These are phyloP conservation scores for Hydroisotoma schaefferi DNA, from an alignment of 2,888 invertebrate genomes.

Conservation along the genomic window DNA sequence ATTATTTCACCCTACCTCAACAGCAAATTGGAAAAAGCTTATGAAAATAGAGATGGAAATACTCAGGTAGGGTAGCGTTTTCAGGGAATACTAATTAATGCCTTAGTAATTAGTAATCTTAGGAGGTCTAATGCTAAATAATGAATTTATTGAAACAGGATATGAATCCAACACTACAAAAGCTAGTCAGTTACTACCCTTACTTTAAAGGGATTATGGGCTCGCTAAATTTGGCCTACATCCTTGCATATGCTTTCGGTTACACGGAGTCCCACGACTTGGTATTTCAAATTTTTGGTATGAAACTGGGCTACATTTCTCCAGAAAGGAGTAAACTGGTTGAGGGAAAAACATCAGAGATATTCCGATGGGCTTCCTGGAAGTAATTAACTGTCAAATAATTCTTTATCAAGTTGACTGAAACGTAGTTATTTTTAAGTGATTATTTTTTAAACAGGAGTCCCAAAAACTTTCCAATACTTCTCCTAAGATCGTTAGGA, in stretches of 20 bases:
- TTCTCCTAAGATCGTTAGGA: constrained; percentile 24
- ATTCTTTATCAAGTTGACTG: background rate
- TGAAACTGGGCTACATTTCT: constrained; percentile 26
- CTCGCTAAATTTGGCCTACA: constrained; percentile 20
- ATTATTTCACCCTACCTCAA: constrained; percentile 30
- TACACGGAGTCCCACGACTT: constrained; percentile 23
- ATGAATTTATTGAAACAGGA: too few species aligned
- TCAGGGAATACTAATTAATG: too few species aligned
- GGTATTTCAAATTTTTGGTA: constrained; percentile 22
- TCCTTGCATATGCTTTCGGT: constrained; percentile 26
- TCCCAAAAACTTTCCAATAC: constrained; percentile 19
- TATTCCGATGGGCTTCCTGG: constrained; percentile 22
- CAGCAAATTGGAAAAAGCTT: constrained; percentile 23
- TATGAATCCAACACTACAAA: too few species aligned
- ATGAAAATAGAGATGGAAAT: background rate
- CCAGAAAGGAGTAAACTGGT: constrained; percentile 23
- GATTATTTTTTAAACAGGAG: constrained; percentile 5
- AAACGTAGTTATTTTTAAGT: background rate
- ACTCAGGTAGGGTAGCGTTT: too few species aligned
- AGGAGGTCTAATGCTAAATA: too few species aligned
- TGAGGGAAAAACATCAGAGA: constrained; percentile 26
- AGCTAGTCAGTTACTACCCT: constrained; percentile 12
- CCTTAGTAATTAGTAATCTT: too few species aligned
- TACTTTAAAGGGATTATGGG: constrained; percentile 16
- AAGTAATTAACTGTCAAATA: constrained; percentile 15